Evolutionary conservation across 2,113 vertebrate species (phyloP).

Genomic region (Notothenia rossii): DNA sequence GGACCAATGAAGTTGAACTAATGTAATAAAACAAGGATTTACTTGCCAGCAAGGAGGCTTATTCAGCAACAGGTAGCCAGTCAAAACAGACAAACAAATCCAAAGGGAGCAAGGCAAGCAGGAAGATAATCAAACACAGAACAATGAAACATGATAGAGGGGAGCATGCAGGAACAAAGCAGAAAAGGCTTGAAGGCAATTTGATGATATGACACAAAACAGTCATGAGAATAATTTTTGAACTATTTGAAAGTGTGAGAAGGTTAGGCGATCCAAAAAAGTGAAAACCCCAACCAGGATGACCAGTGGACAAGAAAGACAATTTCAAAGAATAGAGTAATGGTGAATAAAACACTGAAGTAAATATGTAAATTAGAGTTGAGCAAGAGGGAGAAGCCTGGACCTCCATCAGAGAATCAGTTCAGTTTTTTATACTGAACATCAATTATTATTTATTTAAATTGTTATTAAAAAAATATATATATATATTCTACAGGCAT

Average conservation of each 20-base stretch:
- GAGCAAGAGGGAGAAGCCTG: neutral
- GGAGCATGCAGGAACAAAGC: neutral
- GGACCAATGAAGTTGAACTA: neutral
- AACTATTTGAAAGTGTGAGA: neutral
- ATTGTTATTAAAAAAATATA: too few relatives aligned
- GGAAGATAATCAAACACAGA: slow-evolving; percentile 7
- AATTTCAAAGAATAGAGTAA: neutral
- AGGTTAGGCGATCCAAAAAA: neutral
- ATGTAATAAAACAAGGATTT: slow-evolving; percentile 19
- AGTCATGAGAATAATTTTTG: neutral
- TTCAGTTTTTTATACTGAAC: neutral
- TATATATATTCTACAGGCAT: too few relatives aligned
- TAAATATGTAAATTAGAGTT: neutral
- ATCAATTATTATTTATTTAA: neutral
- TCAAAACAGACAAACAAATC: slow-evolving; percentile 15
- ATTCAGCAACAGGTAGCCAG: neutral
- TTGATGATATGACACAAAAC: neutral
- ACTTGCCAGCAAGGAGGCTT: neutral
- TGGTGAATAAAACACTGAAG: neutral
- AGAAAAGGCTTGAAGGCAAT: neutral
- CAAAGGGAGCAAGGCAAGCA: slow-evolving; percentile 13
- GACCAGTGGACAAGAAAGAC: neutral
- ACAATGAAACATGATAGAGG: neutral
- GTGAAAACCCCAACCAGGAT: neutral
- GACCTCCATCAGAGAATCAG: neutral